These are phyloP conservation scores for Pectinophora gossypiella DNA, from an alignment of 1,140 invertebrate species.

Conservation along the genomic window DNA sequence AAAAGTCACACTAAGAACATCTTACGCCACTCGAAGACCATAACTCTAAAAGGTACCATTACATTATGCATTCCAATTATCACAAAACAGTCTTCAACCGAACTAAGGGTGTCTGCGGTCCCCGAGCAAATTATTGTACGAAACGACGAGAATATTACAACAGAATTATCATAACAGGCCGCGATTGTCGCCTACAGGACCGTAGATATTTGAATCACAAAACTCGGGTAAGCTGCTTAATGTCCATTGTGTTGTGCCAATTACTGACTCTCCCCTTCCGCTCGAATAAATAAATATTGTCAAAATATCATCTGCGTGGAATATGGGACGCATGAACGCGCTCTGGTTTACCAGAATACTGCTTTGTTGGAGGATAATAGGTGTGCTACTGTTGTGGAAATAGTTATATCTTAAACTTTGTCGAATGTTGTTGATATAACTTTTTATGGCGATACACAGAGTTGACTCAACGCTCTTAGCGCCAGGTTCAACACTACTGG, in stretches of 20 bases:
- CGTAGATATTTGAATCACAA: slow-evolving; percentile 67
- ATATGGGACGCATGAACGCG: no score
- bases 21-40: slow-evolving; percentile 3
- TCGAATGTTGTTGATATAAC: no score
- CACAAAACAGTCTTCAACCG: slow-evolving; percentile 26
- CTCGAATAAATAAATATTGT: slow-evolving; percentile 66
- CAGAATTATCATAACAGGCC: slow-evolving; percentile 67
- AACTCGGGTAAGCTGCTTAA: slow-evolving; percentile 60
- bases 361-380: no score
- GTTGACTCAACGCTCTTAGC: no score
- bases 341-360: no score
- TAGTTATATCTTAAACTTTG: no score
- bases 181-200: slow-evolving; percentile 53
- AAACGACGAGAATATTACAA: slow-evolving; percentile 55
- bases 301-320: slow-evolving; percentile 33
- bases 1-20: neutral
- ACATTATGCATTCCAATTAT: slow-evolving; percentile 45
- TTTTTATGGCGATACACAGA: no score
- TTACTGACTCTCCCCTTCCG: slow-evolving; percentile 67
- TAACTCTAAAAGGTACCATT: neutral
- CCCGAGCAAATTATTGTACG: slow-evolving; percentile 49
- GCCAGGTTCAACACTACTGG: no score
- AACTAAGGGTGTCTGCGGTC: slow-evolving; percentile 30
- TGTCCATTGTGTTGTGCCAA: slow-evolving; percentile 68
- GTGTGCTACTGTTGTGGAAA: no score